These are phyloP conservation scores for Anastrepha obliqua DNA, from an alignment of 1,140 invertebrate species.

Conservation along the genomic window DNA sequence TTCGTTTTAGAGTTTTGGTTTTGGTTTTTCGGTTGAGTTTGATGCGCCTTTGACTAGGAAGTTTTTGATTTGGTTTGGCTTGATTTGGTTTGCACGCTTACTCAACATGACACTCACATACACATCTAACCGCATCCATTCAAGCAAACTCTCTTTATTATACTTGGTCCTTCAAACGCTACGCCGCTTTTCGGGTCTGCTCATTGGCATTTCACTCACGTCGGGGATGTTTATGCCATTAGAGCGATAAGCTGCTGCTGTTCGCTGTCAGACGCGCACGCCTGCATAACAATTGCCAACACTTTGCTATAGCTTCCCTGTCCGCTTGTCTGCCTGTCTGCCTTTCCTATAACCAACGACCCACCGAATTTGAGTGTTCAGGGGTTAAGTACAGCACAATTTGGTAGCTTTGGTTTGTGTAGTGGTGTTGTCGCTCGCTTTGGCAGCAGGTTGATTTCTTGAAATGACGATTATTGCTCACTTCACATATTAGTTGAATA, in stretches of 20 bases:
- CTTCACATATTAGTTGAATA: conserved; percentile 1
- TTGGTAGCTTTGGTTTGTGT: neutral
- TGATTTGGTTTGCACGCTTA: conserved; percentile 37
- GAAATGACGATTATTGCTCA: conserved; percentile 21
- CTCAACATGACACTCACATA: neutral
- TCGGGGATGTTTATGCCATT: conserved; percentile 57
- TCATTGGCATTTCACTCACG: conserved; percentile 53
- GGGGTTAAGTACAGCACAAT: conserved; percentile 18
- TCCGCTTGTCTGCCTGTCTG: neutral
- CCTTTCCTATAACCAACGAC: neutral
- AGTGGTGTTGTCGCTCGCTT: neutral
- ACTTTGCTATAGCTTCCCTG: neutral
- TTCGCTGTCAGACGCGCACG: conserved; percentile 47
- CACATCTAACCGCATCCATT: neutral
- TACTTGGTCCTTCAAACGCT: neutral
- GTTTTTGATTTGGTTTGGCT: conserved; percentile 46
- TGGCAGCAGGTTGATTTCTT: neutral
- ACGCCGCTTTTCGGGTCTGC: neutral
- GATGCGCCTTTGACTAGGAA: conserved; percentile 32
- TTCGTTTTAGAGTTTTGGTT: conserved; percentile 11
- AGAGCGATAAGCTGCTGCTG: conserved; percentile 56
- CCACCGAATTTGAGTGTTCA: conserved; percentile 26
- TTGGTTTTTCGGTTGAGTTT: neutral
- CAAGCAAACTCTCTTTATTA: neutral
- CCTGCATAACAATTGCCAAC: conserved; percentile 52